Percentiles rank a stretch among this genome's conserved stretches.
Conservation (phyloP, 1,140 invertebrate species). For the Laupala kohalensis region DNA sequence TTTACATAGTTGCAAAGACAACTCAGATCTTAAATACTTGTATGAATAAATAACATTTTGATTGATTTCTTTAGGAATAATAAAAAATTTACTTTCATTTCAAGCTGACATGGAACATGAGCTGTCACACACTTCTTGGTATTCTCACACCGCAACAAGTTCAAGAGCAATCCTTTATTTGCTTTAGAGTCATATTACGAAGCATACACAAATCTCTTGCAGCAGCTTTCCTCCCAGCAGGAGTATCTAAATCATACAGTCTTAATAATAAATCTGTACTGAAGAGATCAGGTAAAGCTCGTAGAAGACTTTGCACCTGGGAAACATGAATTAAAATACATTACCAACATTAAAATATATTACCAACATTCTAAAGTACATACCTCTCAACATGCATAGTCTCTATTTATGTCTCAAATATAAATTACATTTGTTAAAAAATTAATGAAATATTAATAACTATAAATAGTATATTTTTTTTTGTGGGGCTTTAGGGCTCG, state of each 20-base stretch:
- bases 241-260: slow-evolving; percentile 60
- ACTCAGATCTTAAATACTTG: neutral
- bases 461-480: no score
- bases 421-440: no score
- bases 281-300: slow-evolving; percentile 61
- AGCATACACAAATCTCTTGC: slow-evolving; percentile 68
- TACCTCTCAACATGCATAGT: neutral
- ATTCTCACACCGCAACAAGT: neutral
- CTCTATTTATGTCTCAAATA: no score
- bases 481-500: no score
- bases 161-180: slow-evolving; percentile 16
- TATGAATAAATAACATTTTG: neutral
- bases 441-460: no score
- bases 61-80: neutral
- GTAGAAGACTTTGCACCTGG: slow-evolving; percentile 58
- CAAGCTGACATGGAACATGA: no score
- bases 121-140: neutral
- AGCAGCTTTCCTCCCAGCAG: slow-evolving; percentile 58
- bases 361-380: neutral
- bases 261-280: slow-evolving; percentile 55
- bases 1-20: no score
- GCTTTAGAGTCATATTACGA: slow-evolving; percentile 54
- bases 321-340: slow-evolving; percentile 17
- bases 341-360: neutral
- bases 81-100: no score